These are phyloP conservation scores for Tridacna gigas DNA, from an alignment of 2,888 invertebrate species.

Conservation along the genomic window DNA sequence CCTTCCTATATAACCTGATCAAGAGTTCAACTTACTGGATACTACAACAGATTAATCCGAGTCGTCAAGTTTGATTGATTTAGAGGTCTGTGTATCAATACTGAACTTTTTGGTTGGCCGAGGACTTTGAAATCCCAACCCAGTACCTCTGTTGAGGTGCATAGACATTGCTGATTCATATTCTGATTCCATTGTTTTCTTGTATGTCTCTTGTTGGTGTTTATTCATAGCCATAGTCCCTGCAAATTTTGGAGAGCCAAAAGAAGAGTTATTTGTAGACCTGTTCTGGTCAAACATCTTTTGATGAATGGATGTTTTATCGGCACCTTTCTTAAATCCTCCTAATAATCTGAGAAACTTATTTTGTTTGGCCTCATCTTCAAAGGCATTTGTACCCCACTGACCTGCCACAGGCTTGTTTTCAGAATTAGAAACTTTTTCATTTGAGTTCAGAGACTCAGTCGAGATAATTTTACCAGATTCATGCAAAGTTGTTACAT, in stretches of 20 bases:
- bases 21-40: too few species aligned
- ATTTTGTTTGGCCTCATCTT: slow-evolving; percentile 69
- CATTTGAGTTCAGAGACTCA: neutral
- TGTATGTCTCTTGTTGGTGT: slow-evolving; percentile 60
- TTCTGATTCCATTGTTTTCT: slow-evolving; percentile 71
- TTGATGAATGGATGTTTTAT: slow-evolving; percentile 27
- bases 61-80: slow-evolving; percentile 75
- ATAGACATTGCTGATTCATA: slow-evolving; percentile 72
- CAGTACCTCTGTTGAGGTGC: slow-evolving; percentile 72
- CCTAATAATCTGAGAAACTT: slow-evolving; percentile 77
- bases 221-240: slow-evolving; percentile 69
- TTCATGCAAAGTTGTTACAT: neutral
- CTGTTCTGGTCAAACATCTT: slow-evolving; percentile 38
- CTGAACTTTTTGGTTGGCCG: slow-evolving; percentile 76
- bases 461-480: neutral
- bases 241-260: slow-evolving; percentile 7
- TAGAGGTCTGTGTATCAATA: slow-evolving; percentile 71
- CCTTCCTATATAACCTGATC: too few species aligned
- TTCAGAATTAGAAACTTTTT: neutral
- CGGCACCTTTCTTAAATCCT: slow-evolving; percentile 70
- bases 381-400: slow-evolving; percentile 73
- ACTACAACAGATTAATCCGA: slow-evolving; percentile 45
- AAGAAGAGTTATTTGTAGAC: neutral
- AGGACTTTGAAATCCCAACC: slow-evolving; percentile 76
- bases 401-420: slow-evolving; percentile 61